These are phyloP conservation scores for Dendroctonus ponderosae DNA, from an alignment of 1,140 invertebrate species.

Conservation along the genomic window DNA sequence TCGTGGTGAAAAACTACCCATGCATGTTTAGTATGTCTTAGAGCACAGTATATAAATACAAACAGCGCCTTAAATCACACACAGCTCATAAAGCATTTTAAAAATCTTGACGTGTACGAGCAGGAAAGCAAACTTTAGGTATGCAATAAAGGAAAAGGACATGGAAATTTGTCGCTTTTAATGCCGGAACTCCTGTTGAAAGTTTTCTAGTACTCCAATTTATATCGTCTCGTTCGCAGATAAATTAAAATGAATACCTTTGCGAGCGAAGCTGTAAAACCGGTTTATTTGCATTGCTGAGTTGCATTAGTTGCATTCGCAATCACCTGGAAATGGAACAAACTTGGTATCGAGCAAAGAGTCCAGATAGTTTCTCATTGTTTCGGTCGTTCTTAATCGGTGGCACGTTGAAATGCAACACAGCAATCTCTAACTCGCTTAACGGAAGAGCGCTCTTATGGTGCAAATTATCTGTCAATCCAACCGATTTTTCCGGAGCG, in stretches of 20 bases:
- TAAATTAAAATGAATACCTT: conserved; percentile 18
- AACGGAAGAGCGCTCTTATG: conserved; percentile 8
- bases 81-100: conserved; percentile 36
- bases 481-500: conserved; percentile 17
- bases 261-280: conserved; percentile 2
- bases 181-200: conserved; percentile 21
- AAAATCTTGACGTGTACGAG: conserved; percentile 28
- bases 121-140: conserved; percentile 24
- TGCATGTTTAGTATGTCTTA: conserved; percentile 20
- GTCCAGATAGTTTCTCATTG: not conserved
- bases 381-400: conserved; percentile 7
- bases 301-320: no score
- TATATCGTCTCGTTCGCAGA: conserved; percentile 17
- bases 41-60: conserved; percentile 17
- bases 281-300: conserved; percentile 1
- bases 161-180: conserved; percentile 28
- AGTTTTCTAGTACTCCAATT: conserved; percentile 24
- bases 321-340: no score
- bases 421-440: conserved; percentile 8
- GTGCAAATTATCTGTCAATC: conserved; percentile 31
- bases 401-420: conserved; percentile 8
- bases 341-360: no score
- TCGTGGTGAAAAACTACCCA: conserved; percentile 17
- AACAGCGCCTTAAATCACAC: conserved; percentile 33
- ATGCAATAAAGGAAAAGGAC: conserved; percentile 27